Base-by-base conservation (phyloP, 2,888 invertebrate genomes). In the Drosophila fulvimacula region DNA sequence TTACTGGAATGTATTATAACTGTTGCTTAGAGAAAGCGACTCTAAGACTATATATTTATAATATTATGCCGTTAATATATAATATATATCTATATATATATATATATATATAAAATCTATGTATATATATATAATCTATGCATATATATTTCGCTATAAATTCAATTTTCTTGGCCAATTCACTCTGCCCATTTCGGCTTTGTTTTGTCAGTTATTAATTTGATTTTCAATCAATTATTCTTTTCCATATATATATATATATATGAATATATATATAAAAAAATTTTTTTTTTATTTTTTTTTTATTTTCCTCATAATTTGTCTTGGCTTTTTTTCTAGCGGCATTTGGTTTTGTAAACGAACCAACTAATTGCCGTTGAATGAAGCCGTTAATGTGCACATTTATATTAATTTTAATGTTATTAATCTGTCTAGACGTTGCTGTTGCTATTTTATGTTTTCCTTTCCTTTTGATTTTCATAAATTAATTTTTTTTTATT, bases 361-460 rank as follows among this genome's bases (percentile, higher is more conserved):
- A 66, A 59, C 30, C 58, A 51, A 72, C 73, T 67, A 72, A 74
- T 76, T 72, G 66, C 62, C 58, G 55, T 5, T 55, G 69, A 73
- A 55, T 62, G 41, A 48, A 73, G 63, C 62, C 72, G 67, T 72
- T 76, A 62, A 66, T 58, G 46, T 17, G 52, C 56, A 49, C 53
- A 65, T 46, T 53, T 55, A 55, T 60, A 62, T 62, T 46, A 38
- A 58, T 73, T 60, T 56, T 68, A 51, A 61, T 58, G 55, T 55
- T 62, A 48, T 77, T 60, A 56, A 46, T 61, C 15, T 49, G 56
- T 39, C 56, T 77, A 61, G 48, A 56, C 51, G 27, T 46, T 21
- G 49, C 17, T 17, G 30, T 9, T 30, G 30, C 9, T 46, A 19
- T 24, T 10, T 46, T 15, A n/a, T 42, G 3, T 24, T 5, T 56